These are phyloP conservation scores for Brachyalestes nurse DNA, from an alignment of 2,797 vertebrate species.

Conservation along the genomic window DNA sequence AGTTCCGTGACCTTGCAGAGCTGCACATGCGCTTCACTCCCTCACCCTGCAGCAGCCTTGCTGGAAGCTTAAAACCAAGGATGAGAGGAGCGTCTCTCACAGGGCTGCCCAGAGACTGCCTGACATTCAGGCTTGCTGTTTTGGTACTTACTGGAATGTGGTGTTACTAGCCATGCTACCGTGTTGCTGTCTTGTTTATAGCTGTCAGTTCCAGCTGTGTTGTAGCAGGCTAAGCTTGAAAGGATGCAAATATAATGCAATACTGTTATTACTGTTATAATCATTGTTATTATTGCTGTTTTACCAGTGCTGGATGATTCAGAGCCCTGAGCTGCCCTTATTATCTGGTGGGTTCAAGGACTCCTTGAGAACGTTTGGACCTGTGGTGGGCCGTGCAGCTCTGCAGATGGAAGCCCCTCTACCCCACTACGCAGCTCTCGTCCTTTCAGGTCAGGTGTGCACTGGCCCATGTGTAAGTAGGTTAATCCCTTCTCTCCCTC, in stretches of 20 bases:
- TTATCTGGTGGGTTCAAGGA: background rate
- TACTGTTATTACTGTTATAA: background rate
- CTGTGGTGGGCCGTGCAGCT: constrained; percentile 9
- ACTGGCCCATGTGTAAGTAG: constrained; percentile 61
- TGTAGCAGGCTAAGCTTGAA: no score
- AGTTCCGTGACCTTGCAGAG: background rate
- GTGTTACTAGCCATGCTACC: no score
- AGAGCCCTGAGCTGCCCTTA: background rate
- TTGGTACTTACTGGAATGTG: background rate
- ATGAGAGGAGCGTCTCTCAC: background rate
- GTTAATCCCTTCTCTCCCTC: constrained; percentile 62
- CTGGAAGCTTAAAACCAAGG: background rate
- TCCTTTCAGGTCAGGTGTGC: constrained; percentile 61
- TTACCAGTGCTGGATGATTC: background rate
- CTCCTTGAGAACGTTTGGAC: constrained; percentile 11
- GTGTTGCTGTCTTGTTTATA: no score
- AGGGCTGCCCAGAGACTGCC: background rate
- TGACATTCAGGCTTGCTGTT: no score
- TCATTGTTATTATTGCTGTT: background rate
- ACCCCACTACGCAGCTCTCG: constrained; percentile 34
- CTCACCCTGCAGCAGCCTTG: background rate
- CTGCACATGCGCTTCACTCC: background rate
- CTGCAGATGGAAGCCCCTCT: constrained; percentile 34
- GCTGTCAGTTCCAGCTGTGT: no score
- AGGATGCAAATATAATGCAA: no score